These are phyloP conservation scores for Lasaia peninsularis DNA, from an alignment of 1,140 invertebrate species.

Conservation along the genomic window DNA sequence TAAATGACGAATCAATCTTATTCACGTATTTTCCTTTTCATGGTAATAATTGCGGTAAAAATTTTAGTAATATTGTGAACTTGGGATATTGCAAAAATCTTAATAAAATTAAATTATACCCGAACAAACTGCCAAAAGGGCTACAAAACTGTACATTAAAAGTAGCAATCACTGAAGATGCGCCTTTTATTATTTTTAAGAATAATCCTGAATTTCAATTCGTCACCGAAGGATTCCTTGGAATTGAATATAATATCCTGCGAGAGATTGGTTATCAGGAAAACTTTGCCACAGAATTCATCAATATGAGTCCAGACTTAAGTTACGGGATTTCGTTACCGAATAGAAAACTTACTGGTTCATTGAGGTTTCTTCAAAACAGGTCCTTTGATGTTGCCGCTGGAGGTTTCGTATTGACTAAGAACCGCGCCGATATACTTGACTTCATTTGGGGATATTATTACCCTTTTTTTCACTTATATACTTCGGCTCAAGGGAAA, in stretches of 20 bases:
- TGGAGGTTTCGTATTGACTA: no score
- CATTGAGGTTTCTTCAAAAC: no score
- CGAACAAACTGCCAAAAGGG: constrained; percentile 8
- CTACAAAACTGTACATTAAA: constrained; percentile 19
- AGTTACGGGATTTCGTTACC: no score
- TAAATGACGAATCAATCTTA: constrained; percentile 4
- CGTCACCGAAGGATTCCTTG: not conserved
- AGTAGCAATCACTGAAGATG: constrained; percentile 1
- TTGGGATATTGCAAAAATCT: constrained; percentile 15
- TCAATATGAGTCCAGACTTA: no score
- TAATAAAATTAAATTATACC: constrained; percentile 7
- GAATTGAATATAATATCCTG: not conserved
- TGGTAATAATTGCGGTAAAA: constrained; percentile 20
- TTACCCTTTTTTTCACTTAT: no score
- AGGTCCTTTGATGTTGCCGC: no score
- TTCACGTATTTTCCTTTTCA: constrained; percentile 24
- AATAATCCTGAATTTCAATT: constrained; percentile 1
- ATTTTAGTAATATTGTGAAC: constrained; percentile 11
- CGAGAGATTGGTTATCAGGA: not conserved
- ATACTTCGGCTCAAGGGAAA: no score
- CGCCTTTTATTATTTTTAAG: not conserved
- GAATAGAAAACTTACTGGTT: no score
- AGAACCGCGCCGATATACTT: no score
- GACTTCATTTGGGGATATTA: no score
- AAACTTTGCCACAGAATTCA: not conserved